Evolutionary conservation across 1,140 invertebrate species (phyloP), one percentile per base, ranked within the genome.

Genomic region (Reticulitermes speratus): DNA sequence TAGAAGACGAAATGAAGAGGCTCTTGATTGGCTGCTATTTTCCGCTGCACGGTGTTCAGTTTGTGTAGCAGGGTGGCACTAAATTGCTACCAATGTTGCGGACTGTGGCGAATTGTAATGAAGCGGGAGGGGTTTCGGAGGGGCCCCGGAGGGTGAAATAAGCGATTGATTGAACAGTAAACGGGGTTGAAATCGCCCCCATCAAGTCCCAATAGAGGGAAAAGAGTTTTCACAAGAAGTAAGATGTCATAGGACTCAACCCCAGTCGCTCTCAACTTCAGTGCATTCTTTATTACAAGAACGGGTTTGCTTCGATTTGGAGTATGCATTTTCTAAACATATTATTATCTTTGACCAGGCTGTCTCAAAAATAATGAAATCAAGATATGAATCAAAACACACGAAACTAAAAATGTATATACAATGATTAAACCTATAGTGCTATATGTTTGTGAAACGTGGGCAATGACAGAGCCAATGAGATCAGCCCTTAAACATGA

Each of bases 21-120:
- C 83, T 84, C 83, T 84, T 84, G 83, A 84, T 84, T 84, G 83
- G 83, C 83, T 30, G 25, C 82, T 52, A 84, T 84, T 84, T 30
- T 84, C 83, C n/a, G 25, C 48, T 8, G 55, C 30, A 19, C 45
- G 25, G 44, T 84, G 45, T 84, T 52, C 83, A 84, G 83, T 84
- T 84, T 84, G 48, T 84, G 48, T 52, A 84, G 52, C 52, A 59
- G 83, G 44, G 83, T 52, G 83, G 45, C 48, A 59, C 83, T 84
- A 84, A 84, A 84, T 84, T 84, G 83, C 45, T 48, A 21, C 83
- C 30, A 55, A 84, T 84, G 52, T 38, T 59, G 83, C 83, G 83
- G 83, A 84, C 55, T 84, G 83, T 84, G 83, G 52, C n/a, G 83
- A 84, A 84, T 84, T 84, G 55, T 48, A 23, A 52, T 32, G 83